phyloP scores from a whole-genome alignment of 1,140 invertebrate species.

The Latrodectus geometricus region DNA sequence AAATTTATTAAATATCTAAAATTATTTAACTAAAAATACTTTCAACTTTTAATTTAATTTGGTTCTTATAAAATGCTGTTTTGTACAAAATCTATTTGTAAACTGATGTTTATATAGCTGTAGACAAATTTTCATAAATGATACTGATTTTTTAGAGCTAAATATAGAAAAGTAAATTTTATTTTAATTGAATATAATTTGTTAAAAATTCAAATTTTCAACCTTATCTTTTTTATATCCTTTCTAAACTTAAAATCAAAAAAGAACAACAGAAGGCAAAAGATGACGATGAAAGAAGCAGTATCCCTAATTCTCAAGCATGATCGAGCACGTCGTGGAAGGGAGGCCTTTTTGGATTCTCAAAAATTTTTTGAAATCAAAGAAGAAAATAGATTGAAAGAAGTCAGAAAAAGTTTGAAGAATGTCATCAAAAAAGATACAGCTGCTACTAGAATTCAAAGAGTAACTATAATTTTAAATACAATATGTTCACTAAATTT shows the following conservation, averaged over 20 bases:
- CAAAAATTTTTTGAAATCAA: slow-evolving; percentile 47
- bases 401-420: slow-evolving; percentile 38
- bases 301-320: slow-evolving; percentile 88
- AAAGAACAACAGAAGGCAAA: not conserved
- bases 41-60: too few relatives aligned
- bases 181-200: not conserved
- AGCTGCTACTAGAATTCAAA: slow-evolving; percentile 71
- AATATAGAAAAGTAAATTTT: not conserved
- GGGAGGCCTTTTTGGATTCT: slow-evolving; percentile 28
- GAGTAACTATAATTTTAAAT: not conserved
- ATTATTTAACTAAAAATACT: too few relatives aligned
- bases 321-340: slow-evolving; percentile 87
- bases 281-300: slow-evolving; percentile 83
- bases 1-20: too few relatives aligned
- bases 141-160: not conserved
- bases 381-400: slow-evolving; percentile 35
- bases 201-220: slow-evolving; percentile 35
- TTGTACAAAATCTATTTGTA: too few relatives aligned
- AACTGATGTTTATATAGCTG: too few relatives aligned
- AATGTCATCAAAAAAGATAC: slow-evolving; percentile 64
- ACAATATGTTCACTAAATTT: too few relatives aligned
- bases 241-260: not conserved
- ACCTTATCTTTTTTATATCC: not conserved
- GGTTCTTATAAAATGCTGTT: too few relatives aligned
- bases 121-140: not conserved